Base-by-base conservation (phyloP, 2,888 invertebrate species). In the Eutolmus rufibarbis region DNA sequence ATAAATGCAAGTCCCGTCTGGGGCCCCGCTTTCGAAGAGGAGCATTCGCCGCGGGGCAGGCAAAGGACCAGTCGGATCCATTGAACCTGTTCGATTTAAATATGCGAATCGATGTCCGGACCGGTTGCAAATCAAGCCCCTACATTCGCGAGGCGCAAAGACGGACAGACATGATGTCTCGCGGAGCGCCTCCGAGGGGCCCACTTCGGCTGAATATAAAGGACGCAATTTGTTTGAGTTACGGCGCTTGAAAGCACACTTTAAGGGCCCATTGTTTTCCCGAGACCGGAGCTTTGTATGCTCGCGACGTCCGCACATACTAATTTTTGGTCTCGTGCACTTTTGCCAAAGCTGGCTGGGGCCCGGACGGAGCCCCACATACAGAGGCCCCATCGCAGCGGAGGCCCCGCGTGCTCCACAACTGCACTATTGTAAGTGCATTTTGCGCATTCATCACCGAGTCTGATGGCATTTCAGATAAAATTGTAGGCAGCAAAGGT, bases 161-260 rank as follows among this genome's bases (percentile, higher is more conserved):
- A 86, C 74, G 57, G 66, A 37, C 87, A 88, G 88, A 88, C 88
- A 87, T 86, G 87, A 82, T 87, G 88, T 88, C 88, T 88, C 87
- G 81, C 74, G 88, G 86, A 87, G 88, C 88, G 88, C 88, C 87
- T 78, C 86, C 84, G 78, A 76, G 74, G 57, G 81, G 82, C 43
- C 79, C 40, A 74, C 86, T 78, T 86, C 86, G 87, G 86, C 78
- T 78, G 86, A 86, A 88, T 87, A 88, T 88, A 88, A 88, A 89
- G 89, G 87, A 89, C 91, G 91, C 92, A 92, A 92, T 92, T 92
- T 92, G 92, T 92, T 92, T 92, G 92, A 92, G 92, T 92, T 92
- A 92, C 92, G 92, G 92, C 92, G 92, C 92, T 92, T 92, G 92
- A 91, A 91, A 92, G 92, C 92, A 92, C 92, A 92, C 92, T 92